These are phyloP conservation scores for Botia almorhae DNA, from an alignment of 2,797 vertebrate genomes.

Conservation along the genomic window DNA sequence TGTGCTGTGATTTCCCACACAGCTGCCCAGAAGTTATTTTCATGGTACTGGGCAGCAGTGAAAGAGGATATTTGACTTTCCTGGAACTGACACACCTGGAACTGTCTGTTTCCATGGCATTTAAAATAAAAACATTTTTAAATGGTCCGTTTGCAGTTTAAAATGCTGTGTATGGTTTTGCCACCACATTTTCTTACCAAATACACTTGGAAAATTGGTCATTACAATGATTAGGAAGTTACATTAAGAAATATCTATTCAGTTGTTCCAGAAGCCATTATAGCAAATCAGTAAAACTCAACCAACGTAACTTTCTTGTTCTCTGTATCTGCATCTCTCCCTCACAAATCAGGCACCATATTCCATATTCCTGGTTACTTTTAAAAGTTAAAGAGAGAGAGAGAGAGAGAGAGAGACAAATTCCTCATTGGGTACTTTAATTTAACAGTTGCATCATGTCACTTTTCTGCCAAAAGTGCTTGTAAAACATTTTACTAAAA, in stretches of 20 bases:
- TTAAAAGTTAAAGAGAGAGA: constrained; percentile 67
- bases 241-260: constrained; percentile 6
- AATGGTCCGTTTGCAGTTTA: constrained; percentile 56
- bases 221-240: constrained; percentile 26
- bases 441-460: constrained; percentile 75
- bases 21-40: constrained; percentile 59
- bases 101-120: constrained; percentile 72
- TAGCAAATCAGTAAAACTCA: constrained; percentile 35
- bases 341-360: constrained; percentile 69
- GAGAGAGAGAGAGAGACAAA: too few relatives aligned
- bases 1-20: constrained; percentile 45
- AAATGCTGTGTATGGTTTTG: not conserved
- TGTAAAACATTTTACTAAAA: not conserved
- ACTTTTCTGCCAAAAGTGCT: constrained; percentile 50
- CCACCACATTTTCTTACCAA: constrained; percentile 8
- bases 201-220: constrained; percentile 13
- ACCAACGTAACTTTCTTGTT: constrained; percentile 24
- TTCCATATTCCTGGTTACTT: constrained; percentile 67
- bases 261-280: constrained; percentile 30
- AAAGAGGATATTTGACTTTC: constrained; percentile 65
- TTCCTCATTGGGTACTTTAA: constrained; percentile 68
- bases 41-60: constrained; percentile 52
- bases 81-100: constrained; percentile 62
- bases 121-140: constrained; percentile 67
- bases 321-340: constrained; percentile 27